A percentile compares a stretch with the other conserved stretches of the same genome.
phyloP scores from a whole-genome alignment of 2,888 invertebrate species.

The Coelopa pilipes region DNA sequence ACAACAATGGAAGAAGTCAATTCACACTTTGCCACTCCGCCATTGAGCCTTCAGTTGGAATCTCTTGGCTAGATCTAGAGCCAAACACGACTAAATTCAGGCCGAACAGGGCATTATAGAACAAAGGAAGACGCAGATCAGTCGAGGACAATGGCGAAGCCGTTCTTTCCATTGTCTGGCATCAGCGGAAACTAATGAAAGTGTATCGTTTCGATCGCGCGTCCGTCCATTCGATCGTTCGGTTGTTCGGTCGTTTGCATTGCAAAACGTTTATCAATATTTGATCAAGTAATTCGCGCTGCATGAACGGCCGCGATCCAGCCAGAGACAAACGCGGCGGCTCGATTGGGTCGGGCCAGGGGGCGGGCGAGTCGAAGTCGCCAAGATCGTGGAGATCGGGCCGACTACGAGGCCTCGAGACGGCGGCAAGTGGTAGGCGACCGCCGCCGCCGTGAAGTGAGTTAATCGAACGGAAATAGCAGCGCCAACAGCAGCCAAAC shows the following conservation, averaged over 20 bases:
- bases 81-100: no score
- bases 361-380: no score
- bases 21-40: background rate
- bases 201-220: conserved; percentile 11
- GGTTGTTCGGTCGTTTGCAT: background rate
- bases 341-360: background rate
- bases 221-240: no score
- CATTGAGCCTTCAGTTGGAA: no score
- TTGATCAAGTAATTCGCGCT: conserved; percentile 27
- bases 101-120: no score
- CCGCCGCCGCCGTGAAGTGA: no score
- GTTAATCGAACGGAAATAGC: background rate
- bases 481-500: background rate
- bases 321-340: background rate
- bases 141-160: no score
- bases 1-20: background rate
- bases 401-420: background rate
- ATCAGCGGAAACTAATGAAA: conserved; percentile 10
- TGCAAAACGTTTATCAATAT: conserved; percentile 30
- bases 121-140: no score
- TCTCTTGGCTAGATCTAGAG: no score
- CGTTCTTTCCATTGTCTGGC: no score
- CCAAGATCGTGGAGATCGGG: background rate
- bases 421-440: background rate
- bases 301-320: background rate